Base-by-base conservation (phyloP, 2,888 invertebrate species). In the Ophioninae sp. region DNA sequence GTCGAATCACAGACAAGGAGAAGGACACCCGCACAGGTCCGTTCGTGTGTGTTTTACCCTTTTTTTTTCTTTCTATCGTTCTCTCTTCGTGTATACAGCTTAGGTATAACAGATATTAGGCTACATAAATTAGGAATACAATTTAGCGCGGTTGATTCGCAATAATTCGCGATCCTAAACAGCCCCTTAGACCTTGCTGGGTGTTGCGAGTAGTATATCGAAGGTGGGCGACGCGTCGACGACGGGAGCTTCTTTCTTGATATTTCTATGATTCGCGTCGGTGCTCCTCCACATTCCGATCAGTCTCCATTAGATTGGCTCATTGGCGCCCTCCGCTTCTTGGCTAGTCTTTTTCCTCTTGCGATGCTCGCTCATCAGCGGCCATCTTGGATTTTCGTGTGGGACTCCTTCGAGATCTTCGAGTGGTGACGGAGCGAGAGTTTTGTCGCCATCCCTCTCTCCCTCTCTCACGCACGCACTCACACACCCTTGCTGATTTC, bases 91-190 rank as follows among this genome's bases (percentile, higher is more conserved):
- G 70, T 41, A 50, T 70, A 50, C 80, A 57, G 56, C 30, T 67
- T 69, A 70, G 68, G 79, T 79, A 76, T 76, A 81, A 76, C 44
- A 20, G 70, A 77, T 81, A 78, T 84, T 89, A 88, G 86, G 87
- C 87, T 89, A 88, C 87, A 88, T 88, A 87, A 87, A 88, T 88
- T 88, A 88, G 87, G 86, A 87, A 84, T 86, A 88, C 77, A 17
- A 17, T 79, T 83, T 72, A 79, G 82, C 83, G 81, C 72, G 57
- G 76, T 81, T 30, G 30, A 72, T 79, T 79, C 78, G 65, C 75
- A 61, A 75, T 81, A 75, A 84, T 84, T 79, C 78, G 70, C 75
- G 70, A 56, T 76, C 62, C 75, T 81, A 78, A 69, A 39, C 76
- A 72, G 72, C 65, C 69, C 64, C 8, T n/a, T 65, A 81, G 74